Base-by-base conservation (phyloP, 2,888 invertebrate species). In the Apodemia mormo region DNA sequence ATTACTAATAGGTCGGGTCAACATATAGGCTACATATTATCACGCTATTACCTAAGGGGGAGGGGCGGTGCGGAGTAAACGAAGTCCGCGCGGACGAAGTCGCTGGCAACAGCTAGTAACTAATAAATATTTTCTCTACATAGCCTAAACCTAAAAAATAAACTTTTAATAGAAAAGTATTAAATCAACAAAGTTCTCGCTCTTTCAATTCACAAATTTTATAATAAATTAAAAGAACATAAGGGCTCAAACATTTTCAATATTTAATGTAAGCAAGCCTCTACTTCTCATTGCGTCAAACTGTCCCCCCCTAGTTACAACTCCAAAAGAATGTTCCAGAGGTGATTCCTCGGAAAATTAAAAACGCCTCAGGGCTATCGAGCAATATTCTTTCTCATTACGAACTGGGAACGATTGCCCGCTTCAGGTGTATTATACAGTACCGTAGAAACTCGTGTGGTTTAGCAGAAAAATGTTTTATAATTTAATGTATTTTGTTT, bases 271-370 rank as follows among this genome's bases (percentile, higher is more conserved):
- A 33, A 61, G 61, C 61, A 61, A 61, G 37, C 33, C 33, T 61
- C 33, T 61, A 37, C 69, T 69, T 54, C 37, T 54, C 65, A 54
- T 65, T 65, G 65, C 71, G 70, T 67, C 72, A 68, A 72, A 68
- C 69, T 66, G 68, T 71, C 75, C 75, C 72, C 74, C 73, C 74
- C 73, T 77, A 79, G 80, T 75, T 78, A 76, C 76, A 77, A 58
- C 61, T 77, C 77, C 81, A 85, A 85, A 85, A 83, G 82, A 80
- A 76, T 70, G 70, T 68, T 70, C 70, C 65, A 70, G 84, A 88
- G 90, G 89, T 90, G 92, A 92, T 93, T 85, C 83, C 76, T 80
- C 78, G 88, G 92, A 81, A 93, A 93, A 94, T 94, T 93, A 94
- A 93, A 93, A 94, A 88, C 83, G 91, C 93, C 90, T 73, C 76